Evolutionary conservation across 1,140 invertebrate genomes (phyloP).

Genomic region (Ericerus pela): DNA sequence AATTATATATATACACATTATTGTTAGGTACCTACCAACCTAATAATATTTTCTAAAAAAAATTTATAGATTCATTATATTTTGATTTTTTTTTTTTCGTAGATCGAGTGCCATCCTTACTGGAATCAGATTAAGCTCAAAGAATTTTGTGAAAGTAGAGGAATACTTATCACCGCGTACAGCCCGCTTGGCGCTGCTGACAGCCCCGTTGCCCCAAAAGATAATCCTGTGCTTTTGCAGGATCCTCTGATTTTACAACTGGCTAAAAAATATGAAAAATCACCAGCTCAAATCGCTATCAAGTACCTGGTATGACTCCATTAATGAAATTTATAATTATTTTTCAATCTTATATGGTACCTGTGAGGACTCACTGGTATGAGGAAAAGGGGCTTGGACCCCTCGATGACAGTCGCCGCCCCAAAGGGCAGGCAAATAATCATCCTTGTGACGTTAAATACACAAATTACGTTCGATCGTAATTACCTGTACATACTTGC

Average conservation of each 20-base stretch:
- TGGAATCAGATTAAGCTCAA: slow-evolving; percentile 60
- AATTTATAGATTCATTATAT: neutral
- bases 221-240: slow-evolving; percentile 44
- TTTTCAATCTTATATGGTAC: slow-evolving; percentile 51
- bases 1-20: too few species aligned
- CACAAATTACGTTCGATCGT: too few species aligned
- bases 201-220: slow-evolving; percentile 35
- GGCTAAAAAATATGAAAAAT: slow-evolving; percentile 49
- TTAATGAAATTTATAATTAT: slow-evolving; percentile 50
- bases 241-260: slow-evolving; percentile 46
- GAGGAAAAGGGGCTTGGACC: too few species aligned
- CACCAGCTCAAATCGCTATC: slow-evolving; percentile 51
- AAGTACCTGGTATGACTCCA: slow-evolving; percentile 45
- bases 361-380: too few species aligned
- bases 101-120: slow-evolving; percentile 76
- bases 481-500: too few species aligned
- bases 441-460: too few species aligned
- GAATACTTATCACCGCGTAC: slow-evolving; percentile 60
- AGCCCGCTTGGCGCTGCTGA: slow-evolving; percentile 58
- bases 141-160: slow-evolving; percentile 48
- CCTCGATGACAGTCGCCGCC: too few species aligned
- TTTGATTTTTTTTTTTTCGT: slow-evolving; percentile 3
- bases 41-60: too few species aligned
- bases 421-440: too few species aligned
- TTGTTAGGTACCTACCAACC: too few species aligned